Conservation (phyloP, 2,113 vertebrate genomes). For the Crocuta crocuta region DNA sequence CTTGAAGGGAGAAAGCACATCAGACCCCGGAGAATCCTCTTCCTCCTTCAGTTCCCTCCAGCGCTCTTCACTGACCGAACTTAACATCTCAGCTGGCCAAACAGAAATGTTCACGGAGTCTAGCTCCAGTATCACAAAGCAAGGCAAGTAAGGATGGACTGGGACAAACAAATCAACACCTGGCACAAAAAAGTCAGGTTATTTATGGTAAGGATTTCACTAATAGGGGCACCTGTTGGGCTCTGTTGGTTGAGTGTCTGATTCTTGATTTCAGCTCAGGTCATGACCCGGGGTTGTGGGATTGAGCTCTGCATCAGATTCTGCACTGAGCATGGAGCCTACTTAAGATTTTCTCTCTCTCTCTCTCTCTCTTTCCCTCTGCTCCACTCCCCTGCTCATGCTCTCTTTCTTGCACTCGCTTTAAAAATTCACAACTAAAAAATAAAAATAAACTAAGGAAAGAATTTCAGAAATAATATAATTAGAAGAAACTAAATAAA, state of each 20-base stretch:
- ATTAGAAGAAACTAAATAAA: background rate
- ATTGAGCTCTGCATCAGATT: too few species aligned
- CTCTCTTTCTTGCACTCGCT: too few species aligned
- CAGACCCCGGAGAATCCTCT: fast-evolving
- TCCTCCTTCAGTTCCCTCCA: background rate
- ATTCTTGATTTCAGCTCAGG: too few species aligned
- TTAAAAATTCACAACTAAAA: too few species aligned
- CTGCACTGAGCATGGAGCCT: too few species aligned
- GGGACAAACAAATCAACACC: background rate
- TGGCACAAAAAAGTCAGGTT: background rate
- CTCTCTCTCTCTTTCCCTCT: too few species aligned
- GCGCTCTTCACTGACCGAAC: background rate
- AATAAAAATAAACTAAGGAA: too few species aligned
- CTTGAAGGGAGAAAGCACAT: too few species aligned
- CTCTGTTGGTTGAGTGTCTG: too few species aligned
- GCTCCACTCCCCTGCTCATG: too few species aligned
- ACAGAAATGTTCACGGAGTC: background rate
- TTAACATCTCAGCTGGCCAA: background rate
- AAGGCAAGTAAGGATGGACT: background rate
- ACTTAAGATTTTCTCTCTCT: too few species aligned
- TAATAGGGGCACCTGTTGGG: background rate
- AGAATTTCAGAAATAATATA: background rate
- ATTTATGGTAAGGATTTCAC: background rate
- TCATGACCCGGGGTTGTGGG: too few species aligned
- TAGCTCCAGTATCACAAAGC: background rate